These are phyloP conservation scores for Pterostichus madidus DNA, from an alignment of 2,888 invertebrate species.

Conservation along the genomic window DNA sequence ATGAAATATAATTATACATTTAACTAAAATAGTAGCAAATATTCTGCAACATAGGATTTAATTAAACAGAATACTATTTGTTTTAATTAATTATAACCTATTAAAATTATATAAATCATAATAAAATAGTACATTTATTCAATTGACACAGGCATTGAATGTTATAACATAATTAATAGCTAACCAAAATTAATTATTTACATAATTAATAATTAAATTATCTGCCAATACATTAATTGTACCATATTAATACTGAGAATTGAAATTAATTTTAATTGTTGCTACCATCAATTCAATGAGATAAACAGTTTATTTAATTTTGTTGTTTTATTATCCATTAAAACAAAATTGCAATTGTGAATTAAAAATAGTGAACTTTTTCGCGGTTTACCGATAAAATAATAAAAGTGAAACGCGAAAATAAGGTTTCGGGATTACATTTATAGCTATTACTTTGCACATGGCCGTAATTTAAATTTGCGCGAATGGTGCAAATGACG, in stretches of 20 bases:
- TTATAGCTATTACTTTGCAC: too few relatives aligned
- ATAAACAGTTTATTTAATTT: too few relatives aligned
- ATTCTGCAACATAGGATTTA: too few relatives aligned
- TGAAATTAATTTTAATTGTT: conserved; percentile 14
- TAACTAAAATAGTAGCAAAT: not conserved
- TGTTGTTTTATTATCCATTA: not conserved
- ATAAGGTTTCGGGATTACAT: not conserved
- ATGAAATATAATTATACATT: not conserved
- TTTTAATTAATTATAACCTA: conserved; percentile 12
- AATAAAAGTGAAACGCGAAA: not conserved
- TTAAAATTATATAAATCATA: conserved; percentile 4
- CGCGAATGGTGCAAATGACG: too few relatives aligned
- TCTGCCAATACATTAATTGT: not conserved
- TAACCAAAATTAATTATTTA: conserved; percentile 4
- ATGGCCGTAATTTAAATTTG: too few relatives aligned
- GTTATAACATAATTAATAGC: conserved; percentile 25
- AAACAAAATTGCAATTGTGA: too few relatives aligned
- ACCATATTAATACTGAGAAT: not conserved
- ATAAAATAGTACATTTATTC: conserved; percentile 28
- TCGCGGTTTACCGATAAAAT: not conserved
- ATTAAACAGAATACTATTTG: not conserved
- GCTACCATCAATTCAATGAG: not conserved
- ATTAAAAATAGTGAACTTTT: not conserved
- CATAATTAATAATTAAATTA: conserved; percentile 23
- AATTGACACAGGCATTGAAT: conserved; percentile 18